Percentiles rank a stretch among this genome's conserved stretches.
These are phyloP conservation scores for Chascanopsetta lugubris DNA, from an alignment of 2,113 vertebrate genomes.

Conservation along the genomic window DNA sequence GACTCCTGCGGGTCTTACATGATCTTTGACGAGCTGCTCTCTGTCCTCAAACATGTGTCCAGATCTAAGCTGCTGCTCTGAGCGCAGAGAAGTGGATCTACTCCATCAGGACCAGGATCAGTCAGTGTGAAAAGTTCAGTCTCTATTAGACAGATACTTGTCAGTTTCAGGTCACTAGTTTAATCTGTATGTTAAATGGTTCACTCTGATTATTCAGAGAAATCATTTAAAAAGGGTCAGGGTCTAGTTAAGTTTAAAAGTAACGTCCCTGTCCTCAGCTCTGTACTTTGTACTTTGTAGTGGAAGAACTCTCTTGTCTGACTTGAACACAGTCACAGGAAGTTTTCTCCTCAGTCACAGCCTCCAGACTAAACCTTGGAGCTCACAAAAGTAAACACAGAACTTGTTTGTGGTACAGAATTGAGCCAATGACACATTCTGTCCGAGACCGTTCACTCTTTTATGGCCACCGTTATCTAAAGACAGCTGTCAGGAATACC, in stretches of 20 bases:
- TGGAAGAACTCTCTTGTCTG: too few relatives aligned
- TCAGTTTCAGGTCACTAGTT: too few relatives aligned
- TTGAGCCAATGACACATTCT: background rate
- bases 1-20: slow-evolving; percentile 59
- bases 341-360: background rate
- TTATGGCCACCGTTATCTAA: background rate
- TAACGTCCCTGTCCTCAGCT: too few relatives aligned
- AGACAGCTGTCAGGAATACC: slow-evolving; percentile 15
- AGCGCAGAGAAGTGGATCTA: slow-evolving; percentile 39
- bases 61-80: slow-evolving; percentile 37
- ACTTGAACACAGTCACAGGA: background rate
- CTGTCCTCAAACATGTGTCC: slow-evolving; percentile 46
- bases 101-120: slow-evolving; percentile 17
- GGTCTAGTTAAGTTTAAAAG: background rate
- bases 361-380: background rate
- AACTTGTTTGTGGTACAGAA: background rate
- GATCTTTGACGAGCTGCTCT: slow-evolving; percentile 57
- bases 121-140: slow-evolving; percentile 4
- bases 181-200: background rate
- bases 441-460: background rate
- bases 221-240: too few relatives aligned
- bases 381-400: background rate
- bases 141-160: too few relatives aligned
- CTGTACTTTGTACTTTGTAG: too few relatives aligned
- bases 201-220: too few relatives aligned